Evolutionary conservation across 2,113 vertebrate species (phyloP).

Genomic region (Serilophus lunatus): DNA sequence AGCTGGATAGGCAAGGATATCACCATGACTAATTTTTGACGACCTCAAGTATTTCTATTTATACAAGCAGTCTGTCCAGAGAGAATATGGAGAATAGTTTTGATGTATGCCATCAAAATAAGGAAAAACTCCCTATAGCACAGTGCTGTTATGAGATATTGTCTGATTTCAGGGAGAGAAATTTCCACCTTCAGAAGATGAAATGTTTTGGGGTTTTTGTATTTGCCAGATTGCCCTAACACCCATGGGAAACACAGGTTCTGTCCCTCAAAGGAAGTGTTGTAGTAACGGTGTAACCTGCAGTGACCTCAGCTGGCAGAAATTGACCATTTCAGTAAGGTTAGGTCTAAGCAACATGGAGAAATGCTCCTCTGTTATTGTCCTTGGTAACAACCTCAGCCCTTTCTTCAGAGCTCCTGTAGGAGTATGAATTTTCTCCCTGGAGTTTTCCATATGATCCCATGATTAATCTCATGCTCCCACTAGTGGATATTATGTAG

Average conservation of each 20-base stretch:
- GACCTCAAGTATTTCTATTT: background rate
- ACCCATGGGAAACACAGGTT: background rate
- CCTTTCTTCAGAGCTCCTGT: background rate
- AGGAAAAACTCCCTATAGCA: background rate
- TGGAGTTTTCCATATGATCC: fast-evolving
- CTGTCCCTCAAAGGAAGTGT: background rate
- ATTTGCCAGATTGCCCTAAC: background rate
- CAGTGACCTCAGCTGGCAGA: background rate
- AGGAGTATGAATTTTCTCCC: background rate
- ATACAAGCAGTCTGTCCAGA: background rate
- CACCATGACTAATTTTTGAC: background rate
- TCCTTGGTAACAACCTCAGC: background rate
- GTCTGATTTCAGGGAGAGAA: background rate
- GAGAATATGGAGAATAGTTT: background rate
- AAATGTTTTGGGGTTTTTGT: background rate
- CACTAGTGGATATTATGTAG: background rate
- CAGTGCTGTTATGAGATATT: background rate
- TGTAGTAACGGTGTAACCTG: background rate
- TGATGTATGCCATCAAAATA: background rate
- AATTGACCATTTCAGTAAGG: background rate
- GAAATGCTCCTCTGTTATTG: background rate
- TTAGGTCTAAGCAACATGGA: background rate
- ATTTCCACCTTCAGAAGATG: background rate
- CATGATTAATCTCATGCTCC: background rate
- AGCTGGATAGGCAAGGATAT: background rate